Evolutionary conservation across 1,140 invertebrate genomes (phyloP), one percentile per base, ranked within the genome.

Genomic region (Oppia nitens): DNA sequence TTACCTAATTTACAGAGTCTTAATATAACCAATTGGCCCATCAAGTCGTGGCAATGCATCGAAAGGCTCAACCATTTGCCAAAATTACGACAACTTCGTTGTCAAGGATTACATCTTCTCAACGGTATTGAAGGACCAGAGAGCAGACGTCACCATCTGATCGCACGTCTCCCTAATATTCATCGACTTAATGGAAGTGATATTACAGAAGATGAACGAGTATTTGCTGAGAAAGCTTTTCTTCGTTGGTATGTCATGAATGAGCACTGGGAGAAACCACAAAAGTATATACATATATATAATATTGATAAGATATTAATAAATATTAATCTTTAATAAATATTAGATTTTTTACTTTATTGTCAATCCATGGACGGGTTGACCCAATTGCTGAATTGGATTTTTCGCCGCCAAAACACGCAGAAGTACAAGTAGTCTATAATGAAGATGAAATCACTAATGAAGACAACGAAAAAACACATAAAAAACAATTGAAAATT

Each of bases 161-260:
- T 95, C 57, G 89, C 89, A 1, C 76, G 89, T 56, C 72, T 94
- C 57, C 87, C 88, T 47, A 85, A 84, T 68, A 81, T 93, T 23
- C 76, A 79, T 62, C 84, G 82, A 51, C 73, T 95, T 12, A 95
- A 94, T 52, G 89, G 89, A 21, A 88, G 87, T 48, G 78, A 79
- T 27, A 87, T 94, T 64, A 79, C 79, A 28, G 76, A 76, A 0
- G 82, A 87, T 65, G 88, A 93, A 69, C 76, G 89, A 58, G 86
- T 91, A 71, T 85, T 90, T 67, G 84, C 89, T n/a, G 89, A 95
- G 69, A 75, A 89, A 59, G 87, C 87, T 64, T 94, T 93, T 72
- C 87, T 95, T 62, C 76, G 90, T 53, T 84, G 87, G 68, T 91
- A 87, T 70, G 85, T 90, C 83, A 83, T 89, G 52, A 58, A 61